A percentile compares a stretch with the other conserved stretches of the same genome.
Evolutionary conservation across 64 coral and sea anemone species (phyloP).

Genomic region (Actinia tenebrosa): DNA sequence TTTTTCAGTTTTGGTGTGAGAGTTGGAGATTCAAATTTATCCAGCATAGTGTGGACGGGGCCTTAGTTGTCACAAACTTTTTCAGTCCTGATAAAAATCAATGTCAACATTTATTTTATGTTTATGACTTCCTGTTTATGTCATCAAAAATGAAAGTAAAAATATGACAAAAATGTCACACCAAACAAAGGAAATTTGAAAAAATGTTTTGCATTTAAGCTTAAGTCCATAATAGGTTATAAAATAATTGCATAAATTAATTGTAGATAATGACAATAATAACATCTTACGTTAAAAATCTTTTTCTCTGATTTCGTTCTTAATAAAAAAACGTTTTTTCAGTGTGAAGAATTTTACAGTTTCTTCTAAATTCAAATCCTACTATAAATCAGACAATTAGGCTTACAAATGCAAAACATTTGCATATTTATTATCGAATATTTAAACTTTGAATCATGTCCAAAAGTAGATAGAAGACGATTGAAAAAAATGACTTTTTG

Average conservation of each 20-base stretch:
- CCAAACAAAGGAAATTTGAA: not conserved
- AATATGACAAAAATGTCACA: slow-evolving; percentile 4
- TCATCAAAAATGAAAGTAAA: not conserved
- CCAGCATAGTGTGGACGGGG: no score
- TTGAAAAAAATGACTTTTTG: not conserved
- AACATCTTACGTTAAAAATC: no score
- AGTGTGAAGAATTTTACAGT: not conserved
- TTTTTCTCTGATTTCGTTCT: no score
- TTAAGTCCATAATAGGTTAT: not conserved
- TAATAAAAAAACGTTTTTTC: no score
- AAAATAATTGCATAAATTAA: no score
- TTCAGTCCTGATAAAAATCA: no score
- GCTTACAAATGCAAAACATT: not conserved
- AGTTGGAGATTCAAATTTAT: no score
- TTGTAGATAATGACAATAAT: not conserved
- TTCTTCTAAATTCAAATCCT: not conserved
- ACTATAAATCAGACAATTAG: not conserved
- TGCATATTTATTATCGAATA: not conserved
- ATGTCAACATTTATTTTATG: not conserved
- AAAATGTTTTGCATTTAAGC: not conserved
- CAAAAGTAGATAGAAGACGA: not conserved
- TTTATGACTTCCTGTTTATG: not conserved
- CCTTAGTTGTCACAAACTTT: no score
- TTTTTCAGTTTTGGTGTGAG: no score
- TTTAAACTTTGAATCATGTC: not conserved